A percentile compares a stretch with the other conserved stretches of the same genome.
Conservation (phyloP, 64 coral and sea anemone genomes). For the Acropora tenuis region DNA sequence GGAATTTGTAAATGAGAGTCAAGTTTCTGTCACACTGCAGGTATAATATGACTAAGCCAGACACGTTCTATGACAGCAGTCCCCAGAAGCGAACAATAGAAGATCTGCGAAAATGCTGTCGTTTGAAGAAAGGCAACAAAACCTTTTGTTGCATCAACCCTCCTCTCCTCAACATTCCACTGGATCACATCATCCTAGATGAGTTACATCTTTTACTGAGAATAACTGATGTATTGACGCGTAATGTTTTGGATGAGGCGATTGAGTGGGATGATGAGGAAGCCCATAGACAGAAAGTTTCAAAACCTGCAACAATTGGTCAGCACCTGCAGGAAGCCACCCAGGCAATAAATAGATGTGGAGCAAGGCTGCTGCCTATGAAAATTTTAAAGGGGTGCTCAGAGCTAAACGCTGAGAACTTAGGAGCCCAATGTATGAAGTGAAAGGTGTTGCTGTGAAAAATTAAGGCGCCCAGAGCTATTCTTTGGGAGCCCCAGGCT, state of each 20-base stretch:
- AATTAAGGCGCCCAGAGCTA: too few relatives aligned
- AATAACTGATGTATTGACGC: conserved; percentile 56
- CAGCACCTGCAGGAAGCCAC: conserved; percentile 12
- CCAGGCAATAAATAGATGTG: conserved; percentile 57
- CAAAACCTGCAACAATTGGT: not conserved
- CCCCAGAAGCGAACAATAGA: conserved; percentile 2
- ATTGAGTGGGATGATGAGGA: conserved; percentile 68
- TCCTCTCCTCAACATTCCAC: conserved; percentile 44
- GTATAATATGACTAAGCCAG: too few relatives aligned
- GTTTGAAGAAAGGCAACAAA: not conserved
- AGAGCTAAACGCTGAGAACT: too few relatives aligned
- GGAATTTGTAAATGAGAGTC: too few relatives aligned
- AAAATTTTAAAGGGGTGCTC: too few relatives aligned
- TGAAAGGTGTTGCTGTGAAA: too few relatives aligned
- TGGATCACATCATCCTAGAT: conserved; percentile 71
- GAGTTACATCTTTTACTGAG: conserved; percentile 60
- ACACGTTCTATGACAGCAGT: not conserved
- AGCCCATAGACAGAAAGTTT: not conserved
- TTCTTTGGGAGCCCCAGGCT: too few relatives aligned
- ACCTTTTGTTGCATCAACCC: not conserved
- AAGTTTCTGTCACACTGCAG: too few relatives aligned
- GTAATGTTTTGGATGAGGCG: conserved; percentile 53
- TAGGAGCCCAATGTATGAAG: too few relatives aligned
- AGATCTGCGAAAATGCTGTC: not conserved
- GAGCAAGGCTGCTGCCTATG: too few relatives aligned